These are phyloP conservation scores for Seira sanloemensis DNA, from an alignment of 2,888 invertebrate genomes.

Conservation along the genomic window DNA sequence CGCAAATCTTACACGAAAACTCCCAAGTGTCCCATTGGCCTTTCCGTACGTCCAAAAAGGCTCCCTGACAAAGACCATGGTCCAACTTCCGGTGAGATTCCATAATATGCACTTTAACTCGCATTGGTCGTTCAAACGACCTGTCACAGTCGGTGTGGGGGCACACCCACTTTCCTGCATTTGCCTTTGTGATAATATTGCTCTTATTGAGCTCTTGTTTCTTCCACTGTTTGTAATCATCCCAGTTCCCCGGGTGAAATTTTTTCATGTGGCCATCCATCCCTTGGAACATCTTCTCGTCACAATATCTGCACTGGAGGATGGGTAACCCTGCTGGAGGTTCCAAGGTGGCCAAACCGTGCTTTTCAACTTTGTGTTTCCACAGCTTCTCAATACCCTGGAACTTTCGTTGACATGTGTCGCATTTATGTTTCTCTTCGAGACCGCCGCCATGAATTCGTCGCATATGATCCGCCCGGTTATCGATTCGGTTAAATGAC, in stretches of 20 bases:
- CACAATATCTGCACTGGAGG: neutral
- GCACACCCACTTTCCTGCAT: neutral
- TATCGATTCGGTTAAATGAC: too few species aligned
- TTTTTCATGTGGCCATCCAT: neutral
- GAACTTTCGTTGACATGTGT: neutral
- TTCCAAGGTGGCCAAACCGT: neutral
- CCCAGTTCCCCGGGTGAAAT: slow-evolving; percentile 11
- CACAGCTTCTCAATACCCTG: slow-evolving; percentile 14
- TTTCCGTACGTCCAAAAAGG: neutral
- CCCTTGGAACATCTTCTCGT: neutral
- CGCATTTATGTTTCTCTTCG: neutral
- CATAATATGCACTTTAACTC: neutral
- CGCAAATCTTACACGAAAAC: neutral
- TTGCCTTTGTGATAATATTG: too few species aligned
- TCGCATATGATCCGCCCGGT: slow-evolving; percentile 16
- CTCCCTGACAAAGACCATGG: neutral
- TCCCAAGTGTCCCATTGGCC: neutral
- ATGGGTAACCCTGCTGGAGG: neutral
- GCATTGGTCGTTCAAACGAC: neutral
- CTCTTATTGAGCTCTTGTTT: too few species aligned
- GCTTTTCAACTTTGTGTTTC: slow-evolving; percentile 12
- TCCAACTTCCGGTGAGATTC: neutral
- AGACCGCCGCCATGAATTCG: slow-evolving; percentile 18
- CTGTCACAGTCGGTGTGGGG: neutral
- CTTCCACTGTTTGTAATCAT: too few species aligned